Percentiles rank a stretch among this genome's conserved stretches.
phyloP scores from a whole-genome alignment of 1,140 invertebrate species.

The Phocides pigmalion region DNA sequence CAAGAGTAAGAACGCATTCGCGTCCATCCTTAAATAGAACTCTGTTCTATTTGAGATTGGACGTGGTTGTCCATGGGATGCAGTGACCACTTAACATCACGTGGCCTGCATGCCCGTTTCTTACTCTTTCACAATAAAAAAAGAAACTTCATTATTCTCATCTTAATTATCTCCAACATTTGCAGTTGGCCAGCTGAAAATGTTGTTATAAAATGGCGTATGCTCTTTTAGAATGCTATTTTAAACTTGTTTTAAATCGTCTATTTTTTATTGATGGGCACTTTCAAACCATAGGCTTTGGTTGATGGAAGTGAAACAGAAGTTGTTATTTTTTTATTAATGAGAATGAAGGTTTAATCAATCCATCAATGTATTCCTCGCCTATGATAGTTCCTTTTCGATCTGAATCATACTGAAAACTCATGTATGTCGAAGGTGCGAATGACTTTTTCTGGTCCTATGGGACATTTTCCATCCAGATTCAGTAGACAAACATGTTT shows the following conservation, averaged over 20 bases:
- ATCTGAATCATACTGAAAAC: no score
- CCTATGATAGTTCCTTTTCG: no score
- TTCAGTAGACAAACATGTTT: slow-evolving; percentile 32
- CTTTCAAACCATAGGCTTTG: slow-evolving; percentile 42
- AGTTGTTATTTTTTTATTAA: slow-evolving; percentile 34
- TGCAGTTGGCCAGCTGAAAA: slow-evolving; percentile 41
- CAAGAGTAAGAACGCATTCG: no score
- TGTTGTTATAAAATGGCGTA: slow-evolving; percentile 41
- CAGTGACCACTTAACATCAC: no score
- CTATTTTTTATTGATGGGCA: slow-evolving; percentile 43
- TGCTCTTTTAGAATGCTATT: slow-evolving; percentile 41
- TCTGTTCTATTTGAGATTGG: no score
- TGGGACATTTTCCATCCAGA: slow-evolving; percentile 18
- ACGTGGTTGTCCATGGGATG: no score
- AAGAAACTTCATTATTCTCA: slow-evolving; percentile 39
- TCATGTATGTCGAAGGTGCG: no score
- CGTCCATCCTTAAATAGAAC: no score
- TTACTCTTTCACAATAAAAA: no score
- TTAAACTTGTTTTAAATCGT: slow-evolving; percentile 43
- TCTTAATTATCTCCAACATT: slow-evolving; percentile 39
- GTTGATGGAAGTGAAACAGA: slow-evolving; percentile 43
- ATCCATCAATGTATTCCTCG: no score
- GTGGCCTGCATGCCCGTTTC: no score
- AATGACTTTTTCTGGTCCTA: slow-evolving; percentile 21
- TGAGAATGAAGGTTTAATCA: slow-evolving; percentile 5